phyloP scores from a whole-genome alignment of 2,113 vertebrate species.

The Cairina moschata region DNA sequence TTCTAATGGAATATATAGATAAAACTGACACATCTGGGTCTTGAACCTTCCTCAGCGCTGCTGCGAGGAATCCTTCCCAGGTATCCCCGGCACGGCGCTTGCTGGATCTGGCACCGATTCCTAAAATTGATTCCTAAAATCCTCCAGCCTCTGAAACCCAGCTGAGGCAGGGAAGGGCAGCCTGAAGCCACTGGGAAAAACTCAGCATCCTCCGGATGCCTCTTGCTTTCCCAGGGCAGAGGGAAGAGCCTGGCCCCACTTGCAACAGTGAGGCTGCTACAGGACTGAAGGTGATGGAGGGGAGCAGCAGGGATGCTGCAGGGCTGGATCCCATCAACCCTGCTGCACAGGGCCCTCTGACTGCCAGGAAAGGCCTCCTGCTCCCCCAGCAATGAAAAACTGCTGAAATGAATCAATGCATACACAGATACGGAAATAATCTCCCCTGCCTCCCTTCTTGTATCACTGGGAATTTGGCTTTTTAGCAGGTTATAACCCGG shows the following conservation, averaged over 20 bases:
- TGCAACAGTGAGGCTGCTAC: no score
- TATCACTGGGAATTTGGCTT: not conserved
- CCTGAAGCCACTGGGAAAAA: not conserved
- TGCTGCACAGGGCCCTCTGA: not conserved
- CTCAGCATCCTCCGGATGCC: no score
- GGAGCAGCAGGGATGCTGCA: not conserved
- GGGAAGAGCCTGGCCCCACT: no score
- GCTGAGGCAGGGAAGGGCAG: not conserved
- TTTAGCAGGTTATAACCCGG: not conserved
- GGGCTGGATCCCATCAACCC: not conserved
- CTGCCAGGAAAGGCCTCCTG: not conserved
- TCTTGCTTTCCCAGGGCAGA: no score
- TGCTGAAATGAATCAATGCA: not conserved
- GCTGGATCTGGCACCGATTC: not conserved
- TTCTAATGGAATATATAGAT: not conserved
- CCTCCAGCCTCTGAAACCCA: not conserved
- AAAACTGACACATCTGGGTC: not conserved
- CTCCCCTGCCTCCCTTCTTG: not conserved
- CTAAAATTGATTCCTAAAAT: not conserved
- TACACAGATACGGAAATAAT: not conserved
- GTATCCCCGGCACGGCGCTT: accelerated
- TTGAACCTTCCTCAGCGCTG: not conserved
- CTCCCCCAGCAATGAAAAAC: not conserved
- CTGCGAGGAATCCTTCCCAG: not conserved
- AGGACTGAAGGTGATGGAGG: no score